Evolutionary conservation across 2,888 invertebrate species (phyloP).

Genomic region (Arctia plantaginis): DNA sequence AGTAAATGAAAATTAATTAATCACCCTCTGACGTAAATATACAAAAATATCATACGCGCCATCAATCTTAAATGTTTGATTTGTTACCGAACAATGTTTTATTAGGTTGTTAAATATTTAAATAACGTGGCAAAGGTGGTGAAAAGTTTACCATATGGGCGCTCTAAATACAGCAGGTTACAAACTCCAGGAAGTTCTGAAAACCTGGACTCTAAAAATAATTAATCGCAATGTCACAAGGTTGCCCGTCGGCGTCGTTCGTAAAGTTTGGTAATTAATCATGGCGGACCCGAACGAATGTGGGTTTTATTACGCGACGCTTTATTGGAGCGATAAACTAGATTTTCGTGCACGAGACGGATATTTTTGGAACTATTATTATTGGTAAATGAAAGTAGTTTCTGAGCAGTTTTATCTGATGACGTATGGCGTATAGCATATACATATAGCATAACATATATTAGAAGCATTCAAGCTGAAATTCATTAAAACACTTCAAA

Average conservation of each 20-base stretch:
- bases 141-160: constrained; percentile 40
- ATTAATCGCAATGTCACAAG: constrained; percentile 43
- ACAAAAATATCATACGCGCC: background rate
- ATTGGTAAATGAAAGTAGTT: constrained; percentile 7
- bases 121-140: constrained; percentile 41
- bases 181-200: constrained; percentile 47
- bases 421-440: too few species aligned
- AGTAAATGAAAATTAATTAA: constrained; percentile 8
- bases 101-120: constrained; percentile 42
- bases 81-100: constrained; percentile 33
- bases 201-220: constrained; percentile 44
- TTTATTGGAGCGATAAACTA: constrained; percentile 54
- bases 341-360: constrained; percentile 23
- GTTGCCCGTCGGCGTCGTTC: constrained; percentile 44
- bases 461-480: background rate
- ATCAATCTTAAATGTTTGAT: constrained; percentile 38
- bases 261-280: constrained; percentile 62
- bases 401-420: background rate
- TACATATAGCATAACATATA: too few species aligned
- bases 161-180: constrained; percentile 29
- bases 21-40: background rate
- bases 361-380: constrained; percentile 18
- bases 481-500: background rate
- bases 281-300: constrained; percentile 38
- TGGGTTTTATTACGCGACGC: constrained; percentile 52